Percentiles rank a stretch among this genome's conserved stretches.
Conservation (phyloP, 2,888 invertebrate genomes). For the Merodon equestris region DNA sequence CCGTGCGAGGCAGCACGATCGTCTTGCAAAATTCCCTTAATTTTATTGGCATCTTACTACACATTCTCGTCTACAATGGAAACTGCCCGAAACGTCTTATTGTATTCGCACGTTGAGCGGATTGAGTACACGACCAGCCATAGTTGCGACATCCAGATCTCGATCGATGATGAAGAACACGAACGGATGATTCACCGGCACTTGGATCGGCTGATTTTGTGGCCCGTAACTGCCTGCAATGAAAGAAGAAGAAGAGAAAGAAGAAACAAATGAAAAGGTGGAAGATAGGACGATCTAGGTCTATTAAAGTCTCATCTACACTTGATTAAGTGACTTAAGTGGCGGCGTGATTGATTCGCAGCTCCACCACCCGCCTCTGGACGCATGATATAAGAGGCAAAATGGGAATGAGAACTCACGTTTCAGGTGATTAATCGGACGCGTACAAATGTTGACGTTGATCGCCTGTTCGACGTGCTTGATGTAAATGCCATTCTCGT, state of each 20-base stretch:
- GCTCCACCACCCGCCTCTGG: not conserved
- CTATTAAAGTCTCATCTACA: conserved; percentile 70
- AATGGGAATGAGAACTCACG: conserved; percentile 74
- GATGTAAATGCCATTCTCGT: conserved; percentile 87
- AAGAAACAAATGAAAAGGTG: not conserved
- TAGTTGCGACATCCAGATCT: conserved; percentile 87
- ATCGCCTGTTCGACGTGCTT: conserved; percentile 91
- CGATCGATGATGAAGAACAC: conserved; percentile 91
- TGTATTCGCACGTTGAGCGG: conserved; percentile 90
- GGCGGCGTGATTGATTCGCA: conserved; percentile 68
- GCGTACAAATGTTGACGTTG: conserved; percentile 89
- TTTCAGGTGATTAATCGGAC: conserved; percentile 79
- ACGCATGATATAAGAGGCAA: not conserved
- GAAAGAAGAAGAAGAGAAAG: conserved; percentile 18
- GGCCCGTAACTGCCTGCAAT: conserved; percentile 76
- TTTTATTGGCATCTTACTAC: conserved; percentile 39
- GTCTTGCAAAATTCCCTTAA: conserved; percentile 2
- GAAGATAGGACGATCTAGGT: conserved; percentile 17
- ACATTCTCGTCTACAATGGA: not conserved
- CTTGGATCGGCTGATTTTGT: conserved; percentile 82
- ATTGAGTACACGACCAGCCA: conserved; percentile 91
- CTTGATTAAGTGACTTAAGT: conserved; percentile 75
- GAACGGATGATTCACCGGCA: conserved; percentile 90
- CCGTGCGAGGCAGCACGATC: too few species aligned
- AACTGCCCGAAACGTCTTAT: conserved; percentile 76